Base-by-base conservation (phyloP, 2,113 vertebrate genomes). In the Euleptes europaea region DNA sequence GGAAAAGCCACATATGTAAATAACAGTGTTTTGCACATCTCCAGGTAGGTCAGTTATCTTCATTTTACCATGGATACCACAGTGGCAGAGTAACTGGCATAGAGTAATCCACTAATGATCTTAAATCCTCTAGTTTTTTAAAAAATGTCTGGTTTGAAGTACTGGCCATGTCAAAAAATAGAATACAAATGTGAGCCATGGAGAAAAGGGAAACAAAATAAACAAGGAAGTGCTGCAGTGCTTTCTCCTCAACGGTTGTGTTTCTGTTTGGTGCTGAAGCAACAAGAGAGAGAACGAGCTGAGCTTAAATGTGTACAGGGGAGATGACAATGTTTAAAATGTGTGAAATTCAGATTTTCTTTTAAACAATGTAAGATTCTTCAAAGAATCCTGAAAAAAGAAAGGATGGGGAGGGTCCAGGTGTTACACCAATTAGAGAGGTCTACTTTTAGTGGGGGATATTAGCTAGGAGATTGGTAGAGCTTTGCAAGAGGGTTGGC, bases 51-150 rank as follows among this genome's bases (percentile, higher is more conserved):
- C 26, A 89, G 65, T 71, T 40, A 74, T 70, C 38, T 47, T 51
- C 78, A 72, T 83, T 57, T 75, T 35, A 54, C 84, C 79, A 72
- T 89, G 73, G 86, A 54, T 57, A 77, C 76, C 17, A 44, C 49
- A 82, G 15, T 49, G 89, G 87, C 81, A 86, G 80, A 88, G 87
- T 83, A 90, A 90, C 89, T 87, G 88, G 67, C 80, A 86, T 84
- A 79, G 78, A 23, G 38, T 60, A 69, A 89, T 86, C 72, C 81
- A 70, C 73, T 88, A 87, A 89, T 54, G 80, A 78, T 57, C 33
- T 44, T 5, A 40, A n/a, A 42, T 2, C 66, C 31, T 23, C 79
- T 71, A 60, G 49, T 3, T 38, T 51, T 3, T 38, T 51, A 84
- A 85, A 54, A 67, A 77, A 33, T 79, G 9, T 78, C 70, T 80